Percentiles rank a stretch among this genome's conserved stretches.
Conservation (phyloP, 2,113 vertebrate genomes). For the Gopherus evgoodei region DNA sequence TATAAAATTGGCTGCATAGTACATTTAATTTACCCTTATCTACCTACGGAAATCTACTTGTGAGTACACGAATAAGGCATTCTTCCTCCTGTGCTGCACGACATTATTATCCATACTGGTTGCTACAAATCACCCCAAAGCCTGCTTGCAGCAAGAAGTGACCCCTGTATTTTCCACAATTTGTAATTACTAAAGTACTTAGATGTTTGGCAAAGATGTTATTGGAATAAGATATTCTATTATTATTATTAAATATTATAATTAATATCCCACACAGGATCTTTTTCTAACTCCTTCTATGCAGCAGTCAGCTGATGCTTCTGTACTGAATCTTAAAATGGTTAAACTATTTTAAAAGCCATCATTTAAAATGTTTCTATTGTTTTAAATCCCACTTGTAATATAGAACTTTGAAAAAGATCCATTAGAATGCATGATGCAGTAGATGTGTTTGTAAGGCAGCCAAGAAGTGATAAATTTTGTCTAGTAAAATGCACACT, state of each 20-base stretch:
- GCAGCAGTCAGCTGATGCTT: background rate
- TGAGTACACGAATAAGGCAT: background rate
- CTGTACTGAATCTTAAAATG: background rate
- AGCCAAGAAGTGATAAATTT: background rate
- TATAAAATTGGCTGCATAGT: background rate
- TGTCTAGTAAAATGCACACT: background rate
- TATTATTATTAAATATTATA: background rate
- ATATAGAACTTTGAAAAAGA: background rate
- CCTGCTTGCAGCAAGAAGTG: background rate
- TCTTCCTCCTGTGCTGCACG: background rate
- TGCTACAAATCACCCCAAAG: background rate
- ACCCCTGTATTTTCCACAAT: background rate
- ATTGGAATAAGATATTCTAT: background rate
- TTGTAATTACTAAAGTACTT: background rate
- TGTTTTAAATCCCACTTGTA: background rate
- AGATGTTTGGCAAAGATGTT: background rate
- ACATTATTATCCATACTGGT: background rate
- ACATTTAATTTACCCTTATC: background rate
- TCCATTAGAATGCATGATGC: background rate
- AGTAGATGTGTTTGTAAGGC: background rate
- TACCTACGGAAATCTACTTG: background rate
- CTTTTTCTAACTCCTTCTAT: background rate
- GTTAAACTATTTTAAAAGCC: background rate
- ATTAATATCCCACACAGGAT: background rate
- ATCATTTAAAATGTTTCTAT: background rate